A percentile compares a stretch with the other conserved stretches of the same genome.
Evolutionary conservation across 1,140 invertebrate genomes (phyloP).

Genomic region (Aphaenogaster ashmeadi): DNA sequence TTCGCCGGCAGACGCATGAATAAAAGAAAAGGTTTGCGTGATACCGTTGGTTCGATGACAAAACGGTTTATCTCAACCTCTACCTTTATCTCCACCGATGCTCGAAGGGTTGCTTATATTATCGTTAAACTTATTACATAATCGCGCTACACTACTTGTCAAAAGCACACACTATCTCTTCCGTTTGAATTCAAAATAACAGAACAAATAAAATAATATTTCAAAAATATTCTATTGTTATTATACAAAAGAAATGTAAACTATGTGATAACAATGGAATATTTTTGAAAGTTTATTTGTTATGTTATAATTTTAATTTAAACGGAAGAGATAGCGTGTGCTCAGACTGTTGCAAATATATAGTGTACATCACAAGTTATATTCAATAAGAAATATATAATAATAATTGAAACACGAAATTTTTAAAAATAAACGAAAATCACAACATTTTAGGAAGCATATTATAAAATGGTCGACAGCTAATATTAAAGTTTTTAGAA

Average conservation of each 20-base stretch:
- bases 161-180: too few relatives aligned
- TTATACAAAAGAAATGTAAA: too few relatives aligned
- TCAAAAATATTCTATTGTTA: too few relatives aligned
- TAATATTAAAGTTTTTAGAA: neutral
- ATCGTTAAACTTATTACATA: neutral
- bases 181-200: too few relatives aligned
- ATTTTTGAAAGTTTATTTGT: too few relatives aligned
- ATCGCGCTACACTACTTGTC: too few relatives aligned
- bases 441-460: neutral
- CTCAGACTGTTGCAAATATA: too few relatives aligned
- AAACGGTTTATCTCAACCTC: constrained; percentile 51
- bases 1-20: constrained; percentile 42
- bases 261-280: too few relatives aligned
- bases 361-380: neutral
- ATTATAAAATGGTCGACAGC: neutral
- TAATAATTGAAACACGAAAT: neutral
- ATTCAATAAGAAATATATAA: neutral
- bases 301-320: too few relatives aligned
- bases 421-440: neutral
- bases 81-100: neutral
- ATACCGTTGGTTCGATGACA: constrained; percentile 35
- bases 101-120: neutral
- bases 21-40: constrained; percentile 58
- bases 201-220: too few relatives aligned
- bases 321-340: too few relatives aligned